A percentile compares a stretch with the other conserved stretches of the same genome.
These are phyloP conservation scores for Fringilla coelebs DNA, from an alignment of 2,797 vertebrate genomes.

Conservation along the genomic window DNA sequence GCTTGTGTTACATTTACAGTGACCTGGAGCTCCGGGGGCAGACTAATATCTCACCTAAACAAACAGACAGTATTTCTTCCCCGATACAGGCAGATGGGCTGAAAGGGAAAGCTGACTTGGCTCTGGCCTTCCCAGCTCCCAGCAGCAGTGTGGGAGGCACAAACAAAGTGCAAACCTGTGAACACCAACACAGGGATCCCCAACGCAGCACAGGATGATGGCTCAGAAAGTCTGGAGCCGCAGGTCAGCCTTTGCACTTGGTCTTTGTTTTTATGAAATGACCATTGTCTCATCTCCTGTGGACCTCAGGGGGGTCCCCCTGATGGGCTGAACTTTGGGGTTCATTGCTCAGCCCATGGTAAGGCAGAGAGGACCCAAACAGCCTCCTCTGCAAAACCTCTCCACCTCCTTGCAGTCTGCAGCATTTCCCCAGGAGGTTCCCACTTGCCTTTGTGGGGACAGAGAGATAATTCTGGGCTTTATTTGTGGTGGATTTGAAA, in stretches of 20 bases:
- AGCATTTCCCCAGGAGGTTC: background rate
- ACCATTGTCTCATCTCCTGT: background rate
- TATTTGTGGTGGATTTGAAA: conserved; percentile 2
- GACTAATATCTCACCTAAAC: conserved; percentile 71
- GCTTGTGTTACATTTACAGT: conserved; percentile 66
- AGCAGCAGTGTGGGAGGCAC: background rate
- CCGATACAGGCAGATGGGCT: background rate
- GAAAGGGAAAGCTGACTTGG: conserved; percentile 33
- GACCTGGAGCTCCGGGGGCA: conserved; percentile 64
- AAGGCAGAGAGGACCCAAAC: background rate
- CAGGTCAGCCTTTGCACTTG: background rate
- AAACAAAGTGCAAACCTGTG: background rate
- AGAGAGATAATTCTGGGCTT: background rate
- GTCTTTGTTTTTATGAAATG: background rate
- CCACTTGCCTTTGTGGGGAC: background rate
- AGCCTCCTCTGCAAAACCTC: background rate
- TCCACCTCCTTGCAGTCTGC: background rate
- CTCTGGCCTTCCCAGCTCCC: background rate
- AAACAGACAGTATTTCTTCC: conserved; percentile 67
- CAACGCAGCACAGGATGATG: background rate
- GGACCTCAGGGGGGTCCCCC: background rate
- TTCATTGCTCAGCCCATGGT: background rate
- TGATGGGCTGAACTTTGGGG: background rate
- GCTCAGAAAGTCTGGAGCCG: background rate
- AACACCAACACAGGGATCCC: background rate